Evolutionary conservation across 2,797 vertebrate species (phyloP).

Genomic region (Dendrocincla fuliginosa): DNA sequence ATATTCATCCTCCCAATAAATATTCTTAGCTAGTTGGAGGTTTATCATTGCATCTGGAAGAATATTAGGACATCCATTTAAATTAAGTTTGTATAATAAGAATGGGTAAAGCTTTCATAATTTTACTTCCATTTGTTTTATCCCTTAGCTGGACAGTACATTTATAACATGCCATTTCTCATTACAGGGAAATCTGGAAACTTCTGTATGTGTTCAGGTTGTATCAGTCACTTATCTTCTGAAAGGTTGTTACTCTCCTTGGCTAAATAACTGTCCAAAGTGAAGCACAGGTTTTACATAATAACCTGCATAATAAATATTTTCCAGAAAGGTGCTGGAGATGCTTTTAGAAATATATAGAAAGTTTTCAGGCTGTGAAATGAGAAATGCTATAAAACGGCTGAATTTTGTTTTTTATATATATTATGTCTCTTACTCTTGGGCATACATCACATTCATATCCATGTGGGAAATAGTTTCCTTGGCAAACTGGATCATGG

Average conservation of each 20-base stretch:
- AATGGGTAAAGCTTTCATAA: slow-evolving; percentile 48
- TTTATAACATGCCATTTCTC: slow-evolving; percentile 12
- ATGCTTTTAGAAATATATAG: background rate
- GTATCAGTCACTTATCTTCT: background rate
- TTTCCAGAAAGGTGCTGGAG: background rate
- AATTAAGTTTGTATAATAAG: slow-evolving; percentile 64
- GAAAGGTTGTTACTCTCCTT: background rate
- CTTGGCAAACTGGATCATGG: background rate
- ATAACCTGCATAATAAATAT: background rate
- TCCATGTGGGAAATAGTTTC: background rate
- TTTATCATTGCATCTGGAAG: slow-evolving; percentile 59
- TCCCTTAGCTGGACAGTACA: slow-evolving; percentile 6
- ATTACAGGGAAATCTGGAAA: slow-evolving; percentile 3
- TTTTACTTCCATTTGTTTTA: slow-evolving; percentile 55
- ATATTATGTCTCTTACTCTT: background rate
- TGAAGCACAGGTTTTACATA: background rate
- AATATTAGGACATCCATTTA: slow-evolving; percentile 66
- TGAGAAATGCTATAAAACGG: background rate
- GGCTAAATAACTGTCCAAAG: slow-evolving; percentile 22
- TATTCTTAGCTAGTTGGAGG: slow-evolving; percentile 64
- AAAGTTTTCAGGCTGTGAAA: background rate
- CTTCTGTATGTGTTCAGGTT: background rate
- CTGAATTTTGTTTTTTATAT: background rate
- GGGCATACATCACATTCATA: background rate
- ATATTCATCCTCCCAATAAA: slow-evolving; percentile 67